Evolutionary conservation across 2,888 invertebrate species (phyloP), one percentile per base, ranked within the genome.

Genomic region (Ptychoptera albimana): DNA sequence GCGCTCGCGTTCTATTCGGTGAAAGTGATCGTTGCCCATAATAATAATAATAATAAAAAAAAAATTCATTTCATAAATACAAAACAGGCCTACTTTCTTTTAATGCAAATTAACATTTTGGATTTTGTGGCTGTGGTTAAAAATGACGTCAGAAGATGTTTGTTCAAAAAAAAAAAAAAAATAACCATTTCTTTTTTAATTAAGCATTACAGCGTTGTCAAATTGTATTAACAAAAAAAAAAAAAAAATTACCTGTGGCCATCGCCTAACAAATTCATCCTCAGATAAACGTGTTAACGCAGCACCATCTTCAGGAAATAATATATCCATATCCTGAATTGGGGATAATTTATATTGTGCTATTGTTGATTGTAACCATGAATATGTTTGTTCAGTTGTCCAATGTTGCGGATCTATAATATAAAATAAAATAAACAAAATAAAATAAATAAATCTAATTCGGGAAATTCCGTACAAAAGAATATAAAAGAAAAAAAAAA

Each of bases 361-460:
- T 48, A 83, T 72, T 54, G 87, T 89, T 78, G 85, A 89, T 61
- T 82, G 75, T 48, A 92, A 74, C 93, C 93, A 94, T 15, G 85
- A 77, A 51, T 83, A 81, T 40, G 89, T 91, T 60, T 93, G 84
- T 47, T 77, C 74, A 12, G 77, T 69, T 54, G 79, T 82, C 93
- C 93, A 94, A 55, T 79, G 76, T 59, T 77, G 74, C 50, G 93
- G 92, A 75, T 93, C 93, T 93, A 68, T 8, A 68, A 47, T 41
- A 52, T 48, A 50, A 45, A 49, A 31, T 38, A 44, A 11, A 39
- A 40, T 14, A 37, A 14, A 23, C 11, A 29, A 12, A 14, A 31
- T 31, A 31, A n/a, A 8, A 14, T 29, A 35, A 14, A 34, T 13
- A 42, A 42, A 35, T 32, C 31, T 32, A 16, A 42, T 42, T 16